Evolutionary conservation across 2,888 invertebrate species (phyloP), one percentile per base, ranked within the genome.

Genomic region (Pediacus dermestoides): DNA sequence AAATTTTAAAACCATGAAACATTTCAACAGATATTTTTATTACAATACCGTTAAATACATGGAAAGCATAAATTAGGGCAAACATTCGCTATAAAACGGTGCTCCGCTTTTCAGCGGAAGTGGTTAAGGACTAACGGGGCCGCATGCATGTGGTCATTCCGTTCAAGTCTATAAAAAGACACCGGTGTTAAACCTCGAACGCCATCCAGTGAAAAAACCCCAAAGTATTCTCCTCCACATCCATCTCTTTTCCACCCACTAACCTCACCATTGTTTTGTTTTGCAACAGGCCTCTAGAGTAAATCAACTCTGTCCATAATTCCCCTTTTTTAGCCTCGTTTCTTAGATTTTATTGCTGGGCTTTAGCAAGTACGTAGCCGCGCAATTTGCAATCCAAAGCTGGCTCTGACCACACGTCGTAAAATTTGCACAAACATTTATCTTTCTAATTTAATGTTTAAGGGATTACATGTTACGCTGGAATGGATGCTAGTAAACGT

Each of bases 341-440:
- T 36, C 44, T 44, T 41, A 32, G 42, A 44, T 44, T 50, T 51
- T 48, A 50, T 48, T 43, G 48, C 37, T 33, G 47, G 47, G 35
- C 37, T 47, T 41, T 48, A 38, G 46, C 30, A 34, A 36, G 48
- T 45, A 45, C 39, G 43, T 42, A 40, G 44, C 42, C 37, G 35
- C 39, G 44, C 46, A 39, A 54, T 54, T 54, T 54, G 50, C 51
- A 54, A 50, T 48, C 50, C 45, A 38, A 34, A 41, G 34, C 35
- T 26, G 16, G 11, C 28, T 30, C 45, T 43, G 47, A 48, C 48
- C 44, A 43, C 48, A 48, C 50, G 39, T 48, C 46, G 49, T 53
- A 47, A 50, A 53, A 52, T 52, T 50, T 50, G 42, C 52, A 46
- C 50, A 43, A 32, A 39, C 50, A 43, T 52, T 50, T 47, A 50